Evolutionary conservation across 2,797 vertebrate genomes (phyloP).

Genomic region (Calcarius lapponicus): DNA sequence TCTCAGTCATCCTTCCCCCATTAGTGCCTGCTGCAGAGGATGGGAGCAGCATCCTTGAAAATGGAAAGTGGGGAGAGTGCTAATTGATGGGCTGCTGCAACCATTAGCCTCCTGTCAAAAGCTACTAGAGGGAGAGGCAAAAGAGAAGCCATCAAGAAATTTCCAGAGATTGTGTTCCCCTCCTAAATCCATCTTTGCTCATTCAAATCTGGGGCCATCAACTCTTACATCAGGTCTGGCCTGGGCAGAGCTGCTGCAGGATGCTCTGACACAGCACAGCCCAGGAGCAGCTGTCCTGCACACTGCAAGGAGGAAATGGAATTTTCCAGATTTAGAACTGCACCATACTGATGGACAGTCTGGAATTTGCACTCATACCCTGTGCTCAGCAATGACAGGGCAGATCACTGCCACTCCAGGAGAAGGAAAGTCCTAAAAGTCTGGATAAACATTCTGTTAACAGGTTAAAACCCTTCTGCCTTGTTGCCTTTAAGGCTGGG

Average conservation of each 20-base stretch:
- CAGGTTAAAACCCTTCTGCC: not conserved
- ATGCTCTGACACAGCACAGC: not conserved
- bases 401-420: not conserved
- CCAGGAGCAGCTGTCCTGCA: not conserved
- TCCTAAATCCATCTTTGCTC: not conserved
- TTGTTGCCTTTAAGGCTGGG: not conserved
- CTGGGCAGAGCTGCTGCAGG: not conserved
- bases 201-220: not conserved
- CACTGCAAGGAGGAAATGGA: not conserved
- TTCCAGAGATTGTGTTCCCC: accelerated
- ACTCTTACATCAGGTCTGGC: not conserved
- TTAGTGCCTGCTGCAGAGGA: not conserved
- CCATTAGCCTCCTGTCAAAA: conserved; percentile 15
- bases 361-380: not conserved
- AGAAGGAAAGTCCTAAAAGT: not conserved
- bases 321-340: not conserved
- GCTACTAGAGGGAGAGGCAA: not conserved
- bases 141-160: not conserved
- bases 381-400: not conserved
- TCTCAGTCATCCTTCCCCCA: not conserved
- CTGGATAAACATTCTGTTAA: not conserved
- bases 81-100: not conserved
- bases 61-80: not conserved
- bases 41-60: not conserved
- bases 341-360: not conserved